Evolutionary conservation across 1,140 invertebrate species (phyloP).

Genomic region (Tribolium castaneum): DNA sequence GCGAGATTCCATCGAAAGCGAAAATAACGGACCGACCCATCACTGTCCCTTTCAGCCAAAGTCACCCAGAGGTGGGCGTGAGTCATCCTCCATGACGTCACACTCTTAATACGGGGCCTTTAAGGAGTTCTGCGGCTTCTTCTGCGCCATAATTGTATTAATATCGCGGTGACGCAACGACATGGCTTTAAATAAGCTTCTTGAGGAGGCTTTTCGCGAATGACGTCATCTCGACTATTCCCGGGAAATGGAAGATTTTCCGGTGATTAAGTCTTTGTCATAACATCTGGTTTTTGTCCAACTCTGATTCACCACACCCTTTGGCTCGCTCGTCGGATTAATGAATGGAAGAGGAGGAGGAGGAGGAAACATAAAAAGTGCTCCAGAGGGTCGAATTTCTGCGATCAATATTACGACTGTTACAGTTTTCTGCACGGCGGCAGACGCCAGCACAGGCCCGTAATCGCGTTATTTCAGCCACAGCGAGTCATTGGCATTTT

Average conservation of each 20-base stretch:
- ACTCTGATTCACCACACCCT: neutral
- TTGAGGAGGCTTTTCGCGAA: neutral
- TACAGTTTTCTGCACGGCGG: neutral
- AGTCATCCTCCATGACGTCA: constrained; percentile 12
- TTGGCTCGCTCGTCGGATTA: neutral
- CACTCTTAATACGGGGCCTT: constrained; percentile 6
- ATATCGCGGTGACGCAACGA: constrained; percentile 16
- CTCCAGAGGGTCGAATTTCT: neutral
- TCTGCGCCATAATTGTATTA: constrained; percentile 11
- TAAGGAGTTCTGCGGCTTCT: constrained; percentile 13
- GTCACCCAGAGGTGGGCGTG: constrained; percentile 13
- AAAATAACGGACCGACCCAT: constrained; percentile 44
- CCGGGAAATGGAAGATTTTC: constrained; percentile 31
- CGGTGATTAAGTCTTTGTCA: constrained; percentile 13
- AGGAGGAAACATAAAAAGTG: neutral
- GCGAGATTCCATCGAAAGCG: constrained; percentile 51
- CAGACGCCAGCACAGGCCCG: neutral
- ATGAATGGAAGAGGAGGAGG: too few species aligned
- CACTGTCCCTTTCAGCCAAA: neutral
- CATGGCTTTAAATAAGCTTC: neutral
- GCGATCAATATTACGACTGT: neutral
- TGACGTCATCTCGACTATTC: constrained; percentile 18
- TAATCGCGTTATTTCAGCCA: neutral
- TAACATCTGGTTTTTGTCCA: neutral
- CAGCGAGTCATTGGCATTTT: neutral